phyloP scores from a whole-genome alignment of 2,888 invertebrate species.

The Cosmia trapezina region DNA sequence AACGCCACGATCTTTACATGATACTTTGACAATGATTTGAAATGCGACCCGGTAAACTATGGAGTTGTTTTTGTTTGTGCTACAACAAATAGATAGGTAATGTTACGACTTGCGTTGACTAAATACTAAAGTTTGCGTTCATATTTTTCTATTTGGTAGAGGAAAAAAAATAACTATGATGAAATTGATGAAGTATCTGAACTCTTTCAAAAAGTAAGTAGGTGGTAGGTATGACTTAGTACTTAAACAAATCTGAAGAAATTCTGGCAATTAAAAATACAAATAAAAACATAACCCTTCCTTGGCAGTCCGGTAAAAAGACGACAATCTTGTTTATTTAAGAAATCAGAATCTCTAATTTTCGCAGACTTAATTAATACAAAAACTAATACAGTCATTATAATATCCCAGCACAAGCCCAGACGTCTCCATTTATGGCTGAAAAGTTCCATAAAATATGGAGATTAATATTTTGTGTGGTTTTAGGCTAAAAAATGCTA shows the following conservation, averaged over 20 bases:
- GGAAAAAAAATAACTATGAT: neutral
- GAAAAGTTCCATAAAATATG: constrained; percentile 37
- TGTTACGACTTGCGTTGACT: neutral
- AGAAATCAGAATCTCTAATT: constrained; percentile 13
- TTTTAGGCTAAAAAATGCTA: constrained; percentile 53
- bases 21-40: constrained; percentile 54
- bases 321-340: neutral
- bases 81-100: constrained; percentile 3
- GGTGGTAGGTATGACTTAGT: too few species aligned
- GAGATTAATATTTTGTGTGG: constrained; percentile 42
- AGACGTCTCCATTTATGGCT: constrained; percentile 22
- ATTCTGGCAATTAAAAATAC: neutral
- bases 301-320: too few species aligned
- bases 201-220: neutral
- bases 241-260: neutral
- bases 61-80: constrained; percentile 10
- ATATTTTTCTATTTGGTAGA: neutral
- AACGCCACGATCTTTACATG: constrained; percentile 50
- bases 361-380: constrained; percentile 20
- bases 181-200: neutral
- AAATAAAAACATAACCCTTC: too few species aligned
- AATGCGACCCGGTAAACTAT: constrained; percentile 20
- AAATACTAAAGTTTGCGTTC: neutral
- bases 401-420: constrained; percentile 4
- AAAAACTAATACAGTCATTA: constrained; percentile 42